Evolutionary conservation across 1,140 invertebrate species (phyloP), one percentile per base, ranked within the genome.

Genomic region (Trichogramma pretiosum): DNA sequence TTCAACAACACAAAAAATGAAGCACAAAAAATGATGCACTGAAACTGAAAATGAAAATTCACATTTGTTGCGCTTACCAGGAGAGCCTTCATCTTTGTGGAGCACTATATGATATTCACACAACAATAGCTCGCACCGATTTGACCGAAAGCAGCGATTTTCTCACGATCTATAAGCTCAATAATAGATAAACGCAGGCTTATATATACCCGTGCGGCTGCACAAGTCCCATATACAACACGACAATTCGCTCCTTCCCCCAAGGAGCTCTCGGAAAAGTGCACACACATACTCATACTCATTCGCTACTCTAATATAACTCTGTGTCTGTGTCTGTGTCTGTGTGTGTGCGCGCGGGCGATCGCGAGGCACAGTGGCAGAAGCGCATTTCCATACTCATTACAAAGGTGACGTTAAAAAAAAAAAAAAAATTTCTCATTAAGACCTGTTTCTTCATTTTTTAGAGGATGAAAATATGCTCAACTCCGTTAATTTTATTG

Each of bases 101-200:
- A 5, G 17, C 48, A 41, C 33, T n/a, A n/a, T n/a, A n/a, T n/a
- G n/a, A n/a, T n/a, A n/a, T n/a, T n/a, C n/a, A n/a, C n/a, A n/a
- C n/a, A n/a, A n/a, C n/a, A n/a, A 33, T 33, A 35, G 28, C 14
- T 40, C 26, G 18, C 19, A 32, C 26, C 41, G 14, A 26, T 32
- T 9, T 13, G 5, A 30, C 18, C 2, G 23, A 28, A 46, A 14
- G 19, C 33, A 19, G 17, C 26, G 34, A 5, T 38, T 44, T 26
- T n/a, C 42, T 45, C 35, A 45, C 48, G 40, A 41, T 51, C 43
- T 37, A n/a, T n/a, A 46, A 51, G 49, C 43, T 43, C 43, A 46
- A 43, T 43, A n/a, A n/a, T n/a, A 46, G 49, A 37, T 28, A 36
- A 13, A 21, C 26, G 18, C 35, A 37, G 28, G 30, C 39, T 46